Conservation (phyloP, 2,888 invertebrate genomes). For the Ptycholaimellus sp. region DNA sequence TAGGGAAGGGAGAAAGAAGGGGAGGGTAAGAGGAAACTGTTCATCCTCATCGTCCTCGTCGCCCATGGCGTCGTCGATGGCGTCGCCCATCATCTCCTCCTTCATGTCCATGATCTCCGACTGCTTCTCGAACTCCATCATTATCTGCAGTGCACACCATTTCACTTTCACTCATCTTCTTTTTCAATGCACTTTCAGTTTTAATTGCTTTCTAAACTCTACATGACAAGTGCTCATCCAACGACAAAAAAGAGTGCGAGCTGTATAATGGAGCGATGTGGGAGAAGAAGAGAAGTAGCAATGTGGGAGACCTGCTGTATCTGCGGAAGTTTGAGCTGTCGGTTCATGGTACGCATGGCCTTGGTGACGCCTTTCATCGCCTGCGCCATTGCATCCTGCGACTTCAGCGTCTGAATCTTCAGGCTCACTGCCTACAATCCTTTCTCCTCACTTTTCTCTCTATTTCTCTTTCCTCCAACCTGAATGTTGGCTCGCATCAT, state of each 20-base stretch:
- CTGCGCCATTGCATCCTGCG: constrained; percentile 95
- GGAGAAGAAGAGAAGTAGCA: too few species aligned
- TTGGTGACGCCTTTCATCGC: constrained; percentile 96
- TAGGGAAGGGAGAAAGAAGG: too few species aligned
- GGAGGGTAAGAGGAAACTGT: too few species aligned
- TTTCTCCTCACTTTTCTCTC: too few species aligned
- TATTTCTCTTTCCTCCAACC: constrained; percentile 11
- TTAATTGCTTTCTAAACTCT: too few species aligned
- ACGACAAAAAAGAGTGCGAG: too few species aligned
- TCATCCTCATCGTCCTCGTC: constrained; percentile 94
- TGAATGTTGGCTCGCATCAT: constrained; percentile 98
- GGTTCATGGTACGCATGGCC: constrained; percentile 96
- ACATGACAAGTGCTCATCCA: too few species aligned
- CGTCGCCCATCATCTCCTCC: constrained; percentile 98
- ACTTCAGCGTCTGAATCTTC: constrained; percentile 86
- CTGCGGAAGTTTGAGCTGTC: constrained; percentile 72
- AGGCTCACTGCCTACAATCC: constrained; percentile 50
- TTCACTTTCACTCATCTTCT: not conserved
- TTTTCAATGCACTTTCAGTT: too few species aligned
- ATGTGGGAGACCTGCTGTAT: constrained; percentile 94
- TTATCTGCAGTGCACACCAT: constrained; percentile 14
- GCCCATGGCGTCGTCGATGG: constrained; percentile 97
- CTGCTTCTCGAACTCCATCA: constrained; percentile 85
- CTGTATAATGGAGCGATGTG: too few species aligned
- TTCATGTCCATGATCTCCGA: constrained; percentile 99